Evolutionary conservation across 1,140 invertebrate genomes (phyloP).

Genomic region (Ruditapes philippinarum): DNA sequence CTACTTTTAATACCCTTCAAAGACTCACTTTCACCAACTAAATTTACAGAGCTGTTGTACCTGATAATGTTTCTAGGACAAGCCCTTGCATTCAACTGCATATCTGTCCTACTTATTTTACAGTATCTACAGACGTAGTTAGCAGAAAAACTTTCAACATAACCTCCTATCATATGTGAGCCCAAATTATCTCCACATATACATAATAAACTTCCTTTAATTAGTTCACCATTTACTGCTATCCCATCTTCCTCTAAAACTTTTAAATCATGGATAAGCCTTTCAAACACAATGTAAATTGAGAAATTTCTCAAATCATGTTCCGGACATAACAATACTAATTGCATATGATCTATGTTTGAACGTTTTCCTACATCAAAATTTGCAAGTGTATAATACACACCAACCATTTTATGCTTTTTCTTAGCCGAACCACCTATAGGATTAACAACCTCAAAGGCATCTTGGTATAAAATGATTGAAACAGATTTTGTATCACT

Average conservation of each 20-base stretch:
- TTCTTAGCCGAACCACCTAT: not conserved
- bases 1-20: not conserved
- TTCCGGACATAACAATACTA: not conserved
- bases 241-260: not conserved
- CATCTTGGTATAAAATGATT: not conserved
- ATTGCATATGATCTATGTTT: not conserved
- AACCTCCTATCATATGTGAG: not conserved
- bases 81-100: not conserved
- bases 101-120: not conserved
- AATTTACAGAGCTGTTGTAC: not conserved
- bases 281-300: not conserved
- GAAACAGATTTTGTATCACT: not conserved
- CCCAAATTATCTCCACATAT: not conserved
- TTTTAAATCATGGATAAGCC: not conserved
- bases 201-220: not conserved
- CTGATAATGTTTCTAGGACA: not conserved
- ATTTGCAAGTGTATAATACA: not conserved
- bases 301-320: not conserved
- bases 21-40: not conserved
- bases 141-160: not conserved
- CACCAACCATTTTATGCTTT: not conserved
- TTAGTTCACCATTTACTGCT: not conserved
- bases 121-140: not conserved
- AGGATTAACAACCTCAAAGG: constrained; percentile 9
- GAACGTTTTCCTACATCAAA: not conserved